phyloP scores from a whole-genome alignment of 2,113 vertebrate genomes.

The Cromileptes altivelis region DNA sequence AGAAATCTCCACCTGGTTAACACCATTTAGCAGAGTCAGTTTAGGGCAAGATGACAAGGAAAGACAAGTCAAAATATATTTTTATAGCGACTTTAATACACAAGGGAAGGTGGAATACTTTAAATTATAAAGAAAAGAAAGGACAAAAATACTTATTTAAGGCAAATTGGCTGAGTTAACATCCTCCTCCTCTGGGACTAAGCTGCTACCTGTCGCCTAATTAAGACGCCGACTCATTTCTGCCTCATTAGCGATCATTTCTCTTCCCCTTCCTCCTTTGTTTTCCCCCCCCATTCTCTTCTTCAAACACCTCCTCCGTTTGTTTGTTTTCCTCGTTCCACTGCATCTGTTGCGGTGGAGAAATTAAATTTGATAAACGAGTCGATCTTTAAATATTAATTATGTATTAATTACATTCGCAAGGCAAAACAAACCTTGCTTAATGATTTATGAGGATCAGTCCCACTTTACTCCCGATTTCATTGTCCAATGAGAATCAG shows the following conservation, averaged over 20 bases:
- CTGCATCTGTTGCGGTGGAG: slow-evolving; percentile 76
- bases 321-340: slow-evolving; percentile 73
- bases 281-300: slow-evolving; percentile 43
- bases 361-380: slow-evolving; percentile 89
- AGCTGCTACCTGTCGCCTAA: slow-evolving; percentile 75
- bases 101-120: fast-evolving
- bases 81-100: background rate
- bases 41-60: background rate
- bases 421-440: slow-evolving; percentile 87
- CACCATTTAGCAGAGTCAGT: background rate
- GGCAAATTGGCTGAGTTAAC: slow-evolving; percentile 2
- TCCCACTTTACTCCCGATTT: slow-evolving; percentile 84
- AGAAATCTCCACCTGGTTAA: background rate
- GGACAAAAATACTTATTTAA: fast-evolving
- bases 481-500: slow-evolving; percentile 82
- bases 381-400: slow-evolving; percentile 90
- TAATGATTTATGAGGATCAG: slow-evolving; percentile 88
- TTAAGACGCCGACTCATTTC: slow-evolving; percentile 71
- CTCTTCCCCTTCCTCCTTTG: slow-evolving; percentile 55
- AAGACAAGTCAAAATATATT: background rate
- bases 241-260: slow-evolving; percentile 79
- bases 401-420: slow-evolving; percentile 90
- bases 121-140: background rate
- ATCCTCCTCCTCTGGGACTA: slow-evolving; percentile 47
- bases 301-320: slow-evolving; percentile 39